Evolutionary conservation across 1,140 invertebrate species (phyloP).

Genomic region (Bombus difficillimus): DNA sequence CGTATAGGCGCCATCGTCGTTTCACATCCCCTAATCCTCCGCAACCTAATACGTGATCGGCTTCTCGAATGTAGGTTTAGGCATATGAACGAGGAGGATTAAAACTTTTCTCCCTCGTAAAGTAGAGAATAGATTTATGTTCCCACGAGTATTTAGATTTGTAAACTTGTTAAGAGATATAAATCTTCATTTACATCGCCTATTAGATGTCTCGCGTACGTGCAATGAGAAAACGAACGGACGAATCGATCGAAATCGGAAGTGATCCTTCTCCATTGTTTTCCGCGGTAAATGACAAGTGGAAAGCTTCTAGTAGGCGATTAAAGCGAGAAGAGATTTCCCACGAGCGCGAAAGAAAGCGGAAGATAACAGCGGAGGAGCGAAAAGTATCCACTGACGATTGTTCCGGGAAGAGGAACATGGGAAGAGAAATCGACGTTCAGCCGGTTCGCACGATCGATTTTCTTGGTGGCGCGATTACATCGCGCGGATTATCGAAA

Average conservation of each 20-base stretch:
- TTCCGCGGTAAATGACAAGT: not conserved
- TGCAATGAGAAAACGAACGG: no score
- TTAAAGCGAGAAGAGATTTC: constrained; percentile 14
- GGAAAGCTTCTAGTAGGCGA: not conserved
- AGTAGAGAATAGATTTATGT: not conserved
- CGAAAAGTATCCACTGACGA: constrained; percentile 18
- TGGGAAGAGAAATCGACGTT: constrained; percentile 69
- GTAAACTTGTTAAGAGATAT: not conserved
- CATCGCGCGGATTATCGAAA: constrained; percentile 32
- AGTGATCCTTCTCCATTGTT: no score
- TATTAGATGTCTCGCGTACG: no score
- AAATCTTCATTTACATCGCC: no score
- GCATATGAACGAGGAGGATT: not conserved
- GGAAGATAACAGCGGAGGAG: not conserved
- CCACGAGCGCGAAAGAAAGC: constrained; percentile 41
- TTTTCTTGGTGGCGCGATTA: constrained; percentile 41
- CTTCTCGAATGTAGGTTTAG: constrained; percentile 41
- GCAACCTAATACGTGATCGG: constrained; percentile 46
- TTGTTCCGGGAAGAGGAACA: constrained; percentile 59
- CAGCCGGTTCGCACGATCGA: constrained; percentile 64
- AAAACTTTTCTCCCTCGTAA: not conserved
- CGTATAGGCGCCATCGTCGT: not conserved
- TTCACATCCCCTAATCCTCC: constrained; percentile 38
- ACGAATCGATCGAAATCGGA: not conserved
- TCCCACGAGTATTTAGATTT: not conserved